phyloP scores from a whole-genome alignment of 2,113 vertebrate genomes.

The Ceratotherium simum region DNA sequence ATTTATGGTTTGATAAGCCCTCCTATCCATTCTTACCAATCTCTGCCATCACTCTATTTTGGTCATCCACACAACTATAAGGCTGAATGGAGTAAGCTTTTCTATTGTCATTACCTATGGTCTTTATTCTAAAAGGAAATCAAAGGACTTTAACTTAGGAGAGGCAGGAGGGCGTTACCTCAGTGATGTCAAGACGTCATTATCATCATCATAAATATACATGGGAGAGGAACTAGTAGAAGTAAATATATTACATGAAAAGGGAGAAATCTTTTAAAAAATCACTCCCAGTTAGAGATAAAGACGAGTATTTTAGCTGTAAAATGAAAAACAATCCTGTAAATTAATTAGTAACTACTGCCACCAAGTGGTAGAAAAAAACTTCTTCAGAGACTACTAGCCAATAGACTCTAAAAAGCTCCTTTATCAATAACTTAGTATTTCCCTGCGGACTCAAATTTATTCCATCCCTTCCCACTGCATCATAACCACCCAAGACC shows the following conservation, averaged over 20 bases:
- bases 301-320: not conserved
- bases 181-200: not conserved
- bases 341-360: slow-evolving; percentile 74
- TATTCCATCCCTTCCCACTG: not conserved
- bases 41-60: not conserved
- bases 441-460: not conserved
- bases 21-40: not conserved
- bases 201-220: not conserved
- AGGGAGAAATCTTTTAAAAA: not conserved
- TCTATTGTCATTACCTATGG: not conserved
- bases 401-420: not conserved
- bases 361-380: slow-evolving; percentile 75
- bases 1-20: not conserved
- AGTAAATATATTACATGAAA: not conserved
- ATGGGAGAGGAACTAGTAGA: not conserved
- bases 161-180: not conserved
- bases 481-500: not conserved
- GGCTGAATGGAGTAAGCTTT: not conserved
- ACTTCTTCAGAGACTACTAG: not conserved
- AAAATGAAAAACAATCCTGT: not conserved
- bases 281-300: not conserved
- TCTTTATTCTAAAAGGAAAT: not conserved
- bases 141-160: not conserved
- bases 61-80: not conserved
- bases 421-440: not conserved